Percentiles rank a stretch among this genome's conserved stretches.
Conservation (phyloP, 2,797 vertebrate species). For the Pelobates cultripes region DNA sequence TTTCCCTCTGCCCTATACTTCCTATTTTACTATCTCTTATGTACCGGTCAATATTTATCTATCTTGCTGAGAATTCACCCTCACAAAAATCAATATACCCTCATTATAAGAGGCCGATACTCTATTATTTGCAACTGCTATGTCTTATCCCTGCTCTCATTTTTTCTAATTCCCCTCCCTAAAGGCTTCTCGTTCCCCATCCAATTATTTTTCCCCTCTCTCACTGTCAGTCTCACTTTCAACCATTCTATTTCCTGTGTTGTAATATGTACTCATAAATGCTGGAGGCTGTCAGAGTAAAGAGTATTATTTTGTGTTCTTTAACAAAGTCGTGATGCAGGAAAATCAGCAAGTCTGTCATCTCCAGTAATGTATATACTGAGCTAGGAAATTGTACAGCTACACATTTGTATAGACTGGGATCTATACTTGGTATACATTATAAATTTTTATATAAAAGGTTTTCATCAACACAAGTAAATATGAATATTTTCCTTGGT, state of each 20-base stretch:
- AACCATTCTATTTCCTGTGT: not conserved
- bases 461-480: too few species aligned
- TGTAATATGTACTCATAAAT: not conserved
- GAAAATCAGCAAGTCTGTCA: not conserved
- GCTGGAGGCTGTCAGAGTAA: not conserved
- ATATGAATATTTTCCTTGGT: too few species aligned
- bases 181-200: not conserved
- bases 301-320: too few species aligned
- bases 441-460: too few species aligned
- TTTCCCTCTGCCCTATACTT: not conserved
- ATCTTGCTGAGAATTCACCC: constrained; percentile 27
- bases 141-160: not conserved
- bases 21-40: not conserved
- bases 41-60: constrained; percentile 22
- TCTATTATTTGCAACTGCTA: constrained; percentile 5
- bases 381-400: too few species aligned
- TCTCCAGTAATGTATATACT: not conserved
- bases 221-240: not conserved
- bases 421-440: too few species aligned
- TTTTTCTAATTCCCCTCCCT: constrained; percentile 2
- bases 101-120: constrained; percentile 25
- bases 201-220: constrained; percentile 60
- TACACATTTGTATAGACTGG: too few species aligned
- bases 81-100: constrained; percentile 30
- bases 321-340: too few species aligned